Percentiles rank a stretch among this genome's conserved stretches.
phyloP scores from a whole-genome alignment of 2,888 invertebrate genomes.

The Hirtodrosophila confusa region DNA sequence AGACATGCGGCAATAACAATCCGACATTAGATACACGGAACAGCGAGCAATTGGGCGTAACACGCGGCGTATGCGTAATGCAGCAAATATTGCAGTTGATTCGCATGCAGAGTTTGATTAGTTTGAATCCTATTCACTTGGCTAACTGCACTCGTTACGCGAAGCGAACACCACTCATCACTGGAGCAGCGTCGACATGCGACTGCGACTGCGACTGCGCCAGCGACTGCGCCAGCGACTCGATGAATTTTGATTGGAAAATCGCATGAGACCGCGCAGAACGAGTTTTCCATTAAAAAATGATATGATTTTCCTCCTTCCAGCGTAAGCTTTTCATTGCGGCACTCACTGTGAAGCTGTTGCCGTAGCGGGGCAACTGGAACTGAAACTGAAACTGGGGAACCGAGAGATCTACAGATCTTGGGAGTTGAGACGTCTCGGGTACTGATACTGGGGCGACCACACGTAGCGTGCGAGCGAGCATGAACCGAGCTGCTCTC shows the following conservation, averaged over 20 bases:
- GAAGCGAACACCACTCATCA: constrained; percentile 46
- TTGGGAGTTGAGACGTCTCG: constrained; percentile 1
- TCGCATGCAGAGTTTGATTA: not conserved
- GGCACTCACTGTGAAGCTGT: constrained; percentile 38
- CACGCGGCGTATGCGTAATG: constrained; percentile 60
- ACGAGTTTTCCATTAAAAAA: constrained; percentile 68
- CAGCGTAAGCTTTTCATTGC: constrained; percentile 19
- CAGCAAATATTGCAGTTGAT: constrained; percentile 4
- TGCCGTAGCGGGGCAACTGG: constrained; percentile 7
- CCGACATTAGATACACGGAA: constrained; percentile 40
- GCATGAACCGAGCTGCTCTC: constrained; percentile 80
- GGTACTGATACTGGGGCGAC: constrained; percentile 55
- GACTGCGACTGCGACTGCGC: constrained; percentile 57
- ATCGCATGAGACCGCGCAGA: constrained; percentile 30
- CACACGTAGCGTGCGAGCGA: constrained; percentile 72
- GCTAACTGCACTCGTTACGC: constrained; percentile 25
- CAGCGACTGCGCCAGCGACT: not conserved
- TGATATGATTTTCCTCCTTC: constrained; percentile 58
- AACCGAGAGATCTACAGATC: not conserved
- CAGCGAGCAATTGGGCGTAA: constrained; percentile 19
- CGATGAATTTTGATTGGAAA: constrained; percentile 55
- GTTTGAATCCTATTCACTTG: too few relatives aligned
- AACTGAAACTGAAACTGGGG: not conserved
- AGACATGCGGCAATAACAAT: constrained; percentile 30
- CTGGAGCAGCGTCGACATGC: constrained; percentile 58